Conservation (phyloP, 2,888 invertebrate genomes). For the Latrodectus elegans region DNA sequence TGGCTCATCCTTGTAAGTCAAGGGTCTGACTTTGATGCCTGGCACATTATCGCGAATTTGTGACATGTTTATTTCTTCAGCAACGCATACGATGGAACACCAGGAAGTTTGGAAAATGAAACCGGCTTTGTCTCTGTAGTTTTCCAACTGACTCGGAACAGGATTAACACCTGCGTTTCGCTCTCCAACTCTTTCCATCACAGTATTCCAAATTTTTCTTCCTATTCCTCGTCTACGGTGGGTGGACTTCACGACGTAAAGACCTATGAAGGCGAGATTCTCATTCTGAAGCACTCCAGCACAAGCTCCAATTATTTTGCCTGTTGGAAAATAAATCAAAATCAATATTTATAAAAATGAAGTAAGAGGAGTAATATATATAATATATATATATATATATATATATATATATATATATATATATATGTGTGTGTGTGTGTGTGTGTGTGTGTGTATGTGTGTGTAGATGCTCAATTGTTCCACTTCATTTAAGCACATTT, state of each 20-base stretch:
- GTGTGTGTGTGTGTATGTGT: background rate
- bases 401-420: background rate
- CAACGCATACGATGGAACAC: slow-evolving; percentile 14
- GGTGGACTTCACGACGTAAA: slow-evolving; percentile 70
- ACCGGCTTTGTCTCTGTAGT: slow-evolving; percentile 69
- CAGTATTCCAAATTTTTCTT: slow-evolving; percentile 68
- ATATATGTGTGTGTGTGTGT: background rate
- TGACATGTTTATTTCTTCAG: background rate
- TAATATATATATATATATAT: background rate
- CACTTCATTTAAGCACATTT: background rate
- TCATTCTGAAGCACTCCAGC: slow-evolving; percentile 68
- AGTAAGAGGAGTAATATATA: background rate
- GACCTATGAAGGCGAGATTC: slow-evolving; percentile 69
- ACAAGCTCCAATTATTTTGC: slow-evolving; percentile 69
- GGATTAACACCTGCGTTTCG: slow-evolving; percentile 71
- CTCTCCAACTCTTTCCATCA: slow-evolving; percentile 69
- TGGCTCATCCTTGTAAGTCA: slow-evolving; percentile 7
- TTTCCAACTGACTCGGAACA: slow-evolving; percentile 68
- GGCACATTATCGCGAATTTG: slow-evolving; percentile 7
- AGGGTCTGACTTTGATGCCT: background rate
- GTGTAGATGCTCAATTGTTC: background rate
- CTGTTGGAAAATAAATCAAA: slow-evolving; percentile 23
- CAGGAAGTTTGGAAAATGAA: slow-evolving; percentile 44
- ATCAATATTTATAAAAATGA: background rate
- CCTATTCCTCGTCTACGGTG: slow-evolving; percentile 71